Percentiles rank a stretch among this genome's conserved stretches.
Evolutionary conservation across 2,888 invertebrate genomes (phyloP).

Genomic region (Catocala sponsa): DNA sequence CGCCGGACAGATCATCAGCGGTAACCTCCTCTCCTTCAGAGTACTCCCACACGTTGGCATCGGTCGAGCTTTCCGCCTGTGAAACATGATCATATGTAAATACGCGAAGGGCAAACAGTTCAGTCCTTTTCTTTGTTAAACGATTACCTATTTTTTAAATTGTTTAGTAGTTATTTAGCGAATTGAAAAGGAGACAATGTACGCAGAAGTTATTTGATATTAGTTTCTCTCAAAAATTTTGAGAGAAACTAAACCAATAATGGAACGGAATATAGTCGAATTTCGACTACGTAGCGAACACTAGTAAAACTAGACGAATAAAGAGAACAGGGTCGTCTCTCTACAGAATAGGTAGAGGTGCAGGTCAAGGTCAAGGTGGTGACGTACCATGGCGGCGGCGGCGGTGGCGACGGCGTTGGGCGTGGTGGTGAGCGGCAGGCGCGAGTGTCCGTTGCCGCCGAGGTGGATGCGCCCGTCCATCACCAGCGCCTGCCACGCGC

Average conservation of each 20-base stretch:
- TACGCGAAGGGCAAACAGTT: no score
- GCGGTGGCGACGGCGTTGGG: slow-evolving; percentile 41
- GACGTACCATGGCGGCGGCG: slow-evolving; percentile 28
- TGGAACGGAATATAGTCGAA: no score
- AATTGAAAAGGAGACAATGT: no score
- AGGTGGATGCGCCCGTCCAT: slow-evolving; percentile 76
- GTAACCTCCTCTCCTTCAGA: slow-evolving; percentile 74
- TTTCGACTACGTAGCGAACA: no score
- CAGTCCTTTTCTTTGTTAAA: no score
- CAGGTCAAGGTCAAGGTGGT: neutral
- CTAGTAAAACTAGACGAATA: no score
- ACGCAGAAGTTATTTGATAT: no score
- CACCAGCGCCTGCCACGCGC: slow-evolving; percentile 83
- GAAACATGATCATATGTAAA: neutral
- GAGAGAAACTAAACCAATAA: no score
- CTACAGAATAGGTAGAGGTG: neutral
- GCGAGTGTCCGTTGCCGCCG: slow-evolving; percentile 63
- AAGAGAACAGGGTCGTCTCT: neutral
- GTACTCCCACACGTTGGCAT: slow-evolving; percentile 68
- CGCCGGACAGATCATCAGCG: slow-evolving; percentile 76
- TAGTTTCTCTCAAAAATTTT: no score
- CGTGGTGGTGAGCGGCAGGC: slow-evolving; percentile 34
- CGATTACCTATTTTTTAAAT: no score
- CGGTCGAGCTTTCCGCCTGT: slow-evolving; percentile 73
- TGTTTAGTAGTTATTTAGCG: no score